Evolutionary conservation across 92 coral and sea anemone genomes (phyloP).

Genomic region (Epizoanthus rinbou): DNA sequence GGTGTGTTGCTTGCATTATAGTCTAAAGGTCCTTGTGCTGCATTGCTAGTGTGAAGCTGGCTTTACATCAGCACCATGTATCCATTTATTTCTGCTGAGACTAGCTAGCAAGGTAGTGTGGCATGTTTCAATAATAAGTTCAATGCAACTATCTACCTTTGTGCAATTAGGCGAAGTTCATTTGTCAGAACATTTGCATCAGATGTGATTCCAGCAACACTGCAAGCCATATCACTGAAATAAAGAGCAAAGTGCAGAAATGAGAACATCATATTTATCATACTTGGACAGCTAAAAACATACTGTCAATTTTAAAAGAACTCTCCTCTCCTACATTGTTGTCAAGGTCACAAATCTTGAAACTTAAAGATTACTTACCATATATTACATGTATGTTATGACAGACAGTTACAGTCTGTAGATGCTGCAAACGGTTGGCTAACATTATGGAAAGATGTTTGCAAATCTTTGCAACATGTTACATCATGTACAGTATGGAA

Average conservation of each 20-base stretch:
- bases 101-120: too few species aligned
- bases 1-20: too few species aligned
- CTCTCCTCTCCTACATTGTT: too few species aligned
- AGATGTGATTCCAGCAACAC: conserved; percentile 98
- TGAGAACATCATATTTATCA: background rate
- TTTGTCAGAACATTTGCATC: conserved; percentile 97
- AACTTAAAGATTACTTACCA: background rate
- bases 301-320: too few species aligned
- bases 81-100: too few species aligned
- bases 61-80: conserved; percentile 1
- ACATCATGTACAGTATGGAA: too few species aligned
- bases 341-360: background rate
- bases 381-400: too few species aligned
- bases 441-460: too few species aligned
- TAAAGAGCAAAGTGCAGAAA: background rate
- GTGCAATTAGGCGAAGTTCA: conserved; percentile 92
- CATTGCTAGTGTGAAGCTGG: background rate
- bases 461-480: too few species aligned
- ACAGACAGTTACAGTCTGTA: too few species aligned
- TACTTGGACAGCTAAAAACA: background rate
- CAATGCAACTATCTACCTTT: conserved; percentile 64
- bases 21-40: too few species aligned
- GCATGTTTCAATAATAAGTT: background rate
- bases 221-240: conserved; percentile 95
- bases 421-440: too few species aligned